phyloP scores from a whole-genome alignment of 2,797 vertebrate genomes.

The Vultur gryphus region DNA sequence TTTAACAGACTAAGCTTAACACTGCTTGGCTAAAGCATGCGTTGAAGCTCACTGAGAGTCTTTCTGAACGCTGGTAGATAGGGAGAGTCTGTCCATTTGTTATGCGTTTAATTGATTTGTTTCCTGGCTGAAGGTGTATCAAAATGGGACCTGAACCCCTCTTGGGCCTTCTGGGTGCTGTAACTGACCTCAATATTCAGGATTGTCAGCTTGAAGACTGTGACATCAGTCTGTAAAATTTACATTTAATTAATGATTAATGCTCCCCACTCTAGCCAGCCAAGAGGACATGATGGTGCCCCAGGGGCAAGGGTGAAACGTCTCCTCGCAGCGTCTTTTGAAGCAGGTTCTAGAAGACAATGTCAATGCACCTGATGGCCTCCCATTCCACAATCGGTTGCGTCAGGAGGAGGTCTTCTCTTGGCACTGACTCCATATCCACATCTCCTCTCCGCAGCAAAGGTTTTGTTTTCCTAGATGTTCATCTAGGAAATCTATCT shows the following conservation, averaged over 20 bases:
- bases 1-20: background rate
- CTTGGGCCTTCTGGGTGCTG: background rate
- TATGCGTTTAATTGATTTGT: accelerated
- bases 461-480: background rate
- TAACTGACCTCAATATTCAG: background rate
- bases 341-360: background rate
- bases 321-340: background rate
- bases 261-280: background rate
- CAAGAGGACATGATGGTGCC: background rate
- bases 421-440: background rate
- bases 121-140: background rate
- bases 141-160: background rate
- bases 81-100: background rate
- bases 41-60: background rate
- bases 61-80: background rate
- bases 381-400: background rate
- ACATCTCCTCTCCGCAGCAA: background rate
- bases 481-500: background rate
- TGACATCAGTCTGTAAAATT: background rate
- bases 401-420: background rate
- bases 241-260: background rate
- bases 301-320: background rate
- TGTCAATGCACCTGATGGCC: accelerated
- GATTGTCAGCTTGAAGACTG: background rate
- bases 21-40: background rate